A percentile compares a stretch with the other conserved stretches of the same genome.
These are phyloP conservation scores for Falcunculus frontatus DNA, from an alignment of 2,113 vertebrate genomes.

Conservation along the genomic window DNA sequence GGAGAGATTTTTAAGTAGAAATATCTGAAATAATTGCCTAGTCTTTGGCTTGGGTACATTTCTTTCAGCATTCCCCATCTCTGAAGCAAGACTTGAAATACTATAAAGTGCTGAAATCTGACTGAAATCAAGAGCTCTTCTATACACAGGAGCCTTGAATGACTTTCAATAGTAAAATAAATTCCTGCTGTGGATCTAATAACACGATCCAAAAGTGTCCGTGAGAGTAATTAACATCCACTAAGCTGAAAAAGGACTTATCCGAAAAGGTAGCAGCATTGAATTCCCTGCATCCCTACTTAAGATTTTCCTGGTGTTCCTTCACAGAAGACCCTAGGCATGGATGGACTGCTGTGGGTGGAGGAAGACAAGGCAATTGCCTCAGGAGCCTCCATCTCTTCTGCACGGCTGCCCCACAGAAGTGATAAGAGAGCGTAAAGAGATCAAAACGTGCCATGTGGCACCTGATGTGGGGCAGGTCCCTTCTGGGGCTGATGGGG, in stretches of 20 bases:
- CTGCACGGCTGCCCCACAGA: rapidly evolving
- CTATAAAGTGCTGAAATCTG: not conserved
- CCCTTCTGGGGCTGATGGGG: not conserved
- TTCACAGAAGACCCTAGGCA: not conserved
- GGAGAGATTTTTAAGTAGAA: not conserved
- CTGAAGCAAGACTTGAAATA: not conserved
- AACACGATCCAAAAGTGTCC: not conserved
- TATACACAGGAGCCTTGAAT: not conserved
- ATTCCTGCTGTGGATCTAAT: not conserved
- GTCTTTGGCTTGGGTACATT: not conserved
- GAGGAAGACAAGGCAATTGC: not conserved
- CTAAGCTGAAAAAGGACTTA: not conserved
- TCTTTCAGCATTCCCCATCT: not conserved
- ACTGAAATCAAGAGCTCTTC: not conserved
- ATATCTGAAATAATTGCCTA: not conserved
- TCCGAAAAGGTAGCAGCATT: not conserved
- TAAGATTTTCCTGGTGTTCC: not conserved
- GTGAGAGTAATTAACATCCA: not conserved
- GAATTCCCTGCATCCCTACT: not conserved
- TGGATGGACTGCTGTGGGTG: rapidly evolving
- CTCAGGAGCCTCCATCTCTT: not conserved
- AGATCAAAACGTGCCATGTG: rapidly evolving
- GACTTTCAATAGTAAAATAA: not conserved
- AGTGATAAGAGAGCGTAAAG: not conserved
- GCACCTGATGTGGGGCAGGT: not conserved